Conservation (phyloP, 2,888 invertebrate genomes). For the Orgyia antiqua region DNA sequence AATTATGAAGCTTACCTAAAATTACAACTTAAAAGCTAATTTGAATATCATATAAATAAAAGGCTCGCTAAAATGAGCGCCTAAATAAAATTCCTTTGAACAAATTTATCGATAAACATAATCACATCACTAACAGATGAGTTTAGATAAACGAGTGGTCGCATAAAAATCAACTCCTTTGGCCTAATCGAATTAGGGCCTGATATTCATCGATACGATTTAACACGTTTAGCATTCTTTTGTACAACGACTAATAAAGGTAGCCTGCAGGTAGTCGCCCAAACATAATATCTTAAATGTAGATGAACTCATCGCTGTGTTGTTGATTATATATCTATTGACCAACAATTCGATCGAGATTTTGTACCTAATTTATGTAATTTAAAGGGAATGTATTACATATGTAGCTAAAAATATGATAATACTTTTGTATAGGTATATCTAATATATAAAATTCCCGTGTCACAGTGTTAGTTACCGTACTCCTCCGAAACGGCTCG, state of each 20-base stretch:
- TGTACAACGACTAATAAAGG: conserved; percentile 65
- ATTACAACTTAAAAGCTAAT: too few relatives aligned
- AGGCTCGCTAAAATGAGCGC: too few relatives aligned
- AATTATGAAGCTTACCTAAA: too few relatives aligned
- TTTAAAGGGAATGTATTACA: conserved; percentile 9
- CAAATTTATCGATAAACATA: conserved; percentile 8
- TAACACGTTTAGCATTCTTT: conserved; percentile 75
- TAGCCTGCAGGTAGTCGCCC: conserved; percentile 66
- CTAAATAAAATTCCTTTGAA: too few relatives aligned
- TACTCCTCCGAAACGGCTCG: too few relatives aligned
- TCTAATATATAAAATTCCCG: too few relatives aligned
- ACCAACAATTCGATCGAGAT: conserved; percentile 29
- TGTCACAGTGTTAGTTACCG: too few relatives aligned
- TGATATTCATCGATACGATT: conserved; percentile 71
- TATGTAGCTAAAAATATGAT: too few relatives aligned
- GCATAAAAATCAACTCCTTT: conserved; percentile 73
- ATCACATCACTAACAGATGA: conserved; percentile 40
- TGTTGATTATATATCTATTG: conserved; percentile 56
- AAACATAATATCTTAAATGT: conserved; percentile 60
- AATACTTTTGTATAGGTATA: too few relatives aligned
- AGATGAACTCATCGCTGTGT: conserved; percentile 68
- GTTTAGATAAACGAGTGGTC: conserved; percentile 70
- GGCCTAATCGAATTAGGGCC: conserved; percentile 73
- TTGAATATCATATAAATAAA: too few relatives aligned
- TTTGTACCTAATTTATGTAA: conserved; percentile 21